Conservation (phyloP, 2,888 invertebrate species). For the Tetragonisca angustula region DNA sequence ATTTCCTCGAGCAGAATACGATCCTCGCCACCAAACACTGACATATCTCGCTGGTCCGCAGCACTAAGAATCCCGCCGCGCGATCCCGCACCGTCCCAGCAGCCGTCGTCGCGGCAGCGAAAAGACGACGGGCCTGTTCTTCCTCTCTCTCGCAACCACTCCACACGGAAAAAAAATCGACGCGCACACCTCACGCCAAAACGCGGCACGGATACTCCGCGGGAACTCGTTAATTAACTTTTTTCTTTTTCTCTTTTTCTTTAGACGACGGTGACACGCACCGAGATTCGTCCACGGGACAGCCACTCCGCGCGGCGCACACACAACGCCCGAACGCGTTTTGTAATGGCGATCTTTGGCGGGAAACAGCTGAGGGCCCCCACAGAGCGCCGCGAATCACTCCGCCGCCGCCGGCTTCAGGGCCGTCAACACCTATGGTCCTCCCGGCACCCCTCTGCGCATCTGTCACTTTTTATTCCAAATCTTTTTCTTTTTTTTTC, state of each 20-base stretch:
- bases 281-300: constrained; percentile 83
- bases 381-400: constrained; percentile 77
- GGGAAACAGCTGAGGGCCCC: constrained; percentile 89
- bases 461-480: constrained; percentile 18
- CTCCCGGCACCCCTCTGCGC: constrained; percentile 32
- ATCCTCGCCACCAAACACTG: constrained; percentile 85
- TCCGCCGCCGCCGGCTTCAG: constrained; percentile 74
- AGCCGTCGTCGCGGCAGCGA: constrained; percentile 64
- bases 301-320: constrained; percentile 84
- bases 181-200: constrained; percentile 59
- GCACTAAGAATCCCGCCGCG: constrained; percentile 68
- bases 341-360: constrained; percentile 88
- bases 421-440: constrained; percentile 59
- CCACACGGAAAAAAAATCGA: constrained; percentile 39
- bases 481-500: neutral
- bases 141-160: constrained; percentile 47
- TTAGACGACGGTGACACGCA: constrained; percentile 59
- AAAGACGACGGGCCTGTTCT: constrained; percentile 50
- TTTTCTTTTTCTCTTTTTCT: neutral
- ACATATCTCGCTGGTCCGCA: constrained; percentile 84
- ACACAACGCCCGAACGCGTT: constrained; percentile 85
- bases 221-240: constrained; percentile 35
- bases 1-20: constrained; percentile 85
- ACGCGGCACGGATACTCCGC: constrained; percentile 26
- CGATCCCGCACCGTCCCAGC: constrained; percentile 64